Conservation (phyloP, 2,888 invertebrate genomes). For the Dryobota labecula region DNA sequence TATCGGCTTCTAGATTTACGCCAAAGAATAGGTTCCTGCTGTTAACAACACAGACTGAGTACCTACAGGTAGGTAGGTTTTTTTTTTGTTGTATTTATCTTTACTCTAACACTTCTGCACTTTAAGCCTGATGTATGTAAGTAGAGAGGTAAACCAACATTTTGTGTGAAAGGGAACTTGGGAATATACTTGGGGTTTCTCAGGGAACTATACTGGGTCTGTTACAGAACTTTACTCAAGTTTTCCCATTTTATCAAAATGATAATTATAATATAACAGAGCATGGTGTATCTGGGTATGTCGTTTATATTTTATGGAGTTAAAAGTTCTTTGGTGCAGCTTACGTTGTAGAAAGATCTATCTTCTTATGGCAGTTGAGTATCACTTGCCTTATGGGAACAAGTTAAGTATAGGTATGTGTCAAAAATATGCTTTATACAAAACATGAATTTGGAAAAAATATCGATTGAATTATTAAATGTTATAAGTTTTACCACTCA, state of each 20-base stretch:
- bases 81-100: slow-evolving; percentile 24
- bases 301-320: background rate
- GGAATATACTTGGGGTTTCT: background rate
- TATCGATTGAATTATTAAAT: background rate
- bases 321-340: background rate
- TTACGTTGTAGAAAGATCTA: no score
- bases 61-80: background rate
- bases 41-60: slow-evolving; percentile 11
- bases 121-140: background rate
- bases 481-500: background rate
- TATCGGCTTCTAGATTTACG: slow-evolving; percentile 42
- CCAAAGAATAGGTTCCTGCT: slow-evolving; percentile 34
- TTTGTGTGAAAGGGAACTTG: background rate
- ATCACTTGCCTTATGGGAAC: background rate
- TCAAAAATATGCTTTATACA: background rate
- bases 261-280: background rate
- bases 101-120: slow-evolving; percentile 18
- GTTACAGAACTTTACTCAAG: background rate
- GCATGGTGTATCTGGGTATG: background rate
- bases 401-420: background rate
- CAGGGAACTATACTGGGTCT: slow-evolving; percentile 5
- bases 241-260: background rate
- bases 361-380: background rate
- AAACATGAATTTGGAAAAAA: background rate
- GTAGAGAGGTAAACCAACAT: background rate